Percentiles rank a stretch among this genome's conserved stretches.
phyloP scores from a whole-genome alignment of 1,140 invertebrate genomes.

The Zaprionus africanus region DNA sequence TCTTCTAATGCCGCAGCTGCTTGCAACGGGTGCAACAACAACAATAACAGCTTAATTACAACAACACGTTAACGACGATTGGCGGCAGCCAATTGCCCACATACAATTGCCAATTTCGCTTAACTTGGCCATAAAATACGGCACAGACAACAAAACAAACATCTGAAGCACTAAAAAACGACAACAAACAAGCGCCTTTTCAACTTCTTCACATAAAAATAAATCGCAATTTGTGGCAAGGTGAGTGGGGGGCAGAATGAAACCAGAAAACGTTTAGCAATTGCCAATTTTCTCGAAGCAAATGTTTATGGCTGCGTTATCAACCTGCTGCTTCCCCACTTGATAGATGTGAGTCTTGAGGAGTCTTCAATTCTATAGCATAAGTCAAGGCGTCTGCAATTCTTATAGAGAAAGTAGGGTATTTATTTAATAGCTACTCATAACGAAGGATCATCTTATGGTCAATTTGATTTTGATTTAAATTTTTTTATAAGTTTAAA shows the following conservation, averaged over 20 bases:
- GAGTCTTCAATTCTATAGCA: slow-evolving; percentile 15
- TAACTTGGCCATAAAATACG: slow-evolving; percentile 71
- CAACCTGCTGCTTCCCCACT: slow-evolving; percentile 24
- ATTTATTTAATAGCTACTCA: neutral
- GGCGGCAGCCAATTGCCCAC: slow-evolving; percentile 66
- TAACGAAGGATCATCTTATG: neutral
- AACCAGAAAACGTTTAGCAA: slow-evolving; percentile 66
- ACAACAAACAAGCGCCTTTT: slow-evolving; percentile 47
- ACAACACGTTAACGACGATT: slow-evolving; percentile 70
- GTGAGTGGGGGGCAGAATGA: slow-evolving; percentile 11
- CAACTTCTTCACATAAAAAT: slow-evolving; percentile 51
- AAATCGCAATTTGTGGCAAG: slow-evolving; percentile 73
- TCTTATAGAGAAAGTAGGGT: neutral
- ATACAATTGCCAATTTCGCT: slow-evolving; percentile 75
- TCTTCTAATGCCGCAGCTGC: slow-evolving; percentile 49
- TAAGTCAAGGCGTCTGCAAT: slow-evolving; percentile 11
- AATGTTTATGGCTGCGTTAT: slow-evolving; percentile 57
- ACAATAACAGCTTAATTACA: slow-evolving; percentile 75
- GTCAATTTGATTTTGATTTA: neutral
- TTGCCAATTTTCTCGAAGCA: slow-evolving; percentile 67
- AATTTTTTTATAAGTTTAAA: too few relatives aligned
- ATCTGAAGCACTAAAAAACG: slow-evolving; percentile 11
- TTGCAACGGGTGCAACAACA: slow-evolving; percentile 40
- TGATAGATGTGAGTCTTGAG: neutral
- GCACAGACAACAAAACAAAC: slow-evolving; percentile 31